These are phyloP conservation scores for Calosoma granatense DNA, from an alignment of 1,140 invertebrate genomes.

Conservation along the genomic window DNA sequence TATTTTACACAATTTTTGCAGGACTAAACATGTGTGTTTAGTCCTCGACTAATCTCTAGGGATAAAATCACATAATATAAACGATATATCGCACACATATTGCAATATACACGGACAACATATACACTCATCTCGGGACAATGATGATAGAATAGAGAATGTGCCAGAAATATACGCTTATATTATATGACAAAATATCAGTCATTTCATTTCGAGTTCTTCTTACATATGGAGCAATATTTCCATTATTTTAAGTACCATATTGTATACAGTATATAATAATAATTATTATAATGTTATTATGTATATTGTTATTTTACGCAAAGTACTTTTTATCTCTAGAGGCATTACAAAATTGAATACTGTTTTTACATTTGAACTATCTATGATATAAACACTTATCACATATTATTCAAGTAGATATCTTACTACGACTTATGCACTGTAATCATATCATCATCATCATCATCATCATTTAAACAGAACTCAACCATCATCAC, in stretches of 20 bases:
- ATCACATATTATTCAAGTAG: conserved; percentile 8
- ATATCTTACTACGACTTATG: conserved; percentile 6
- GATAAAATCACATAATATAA: conserved; percentile 3
- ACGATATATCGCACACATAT: not conserved
- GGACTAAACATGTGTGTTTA: not conserved
- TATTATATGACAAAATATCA: conserved; percentile 9
- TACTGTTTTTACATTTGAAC: conserved; percentile 9
- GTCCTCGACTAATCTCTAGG: not conserved
- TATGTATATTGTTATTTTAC: not conserved
- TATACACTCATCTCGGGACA: not conserved
- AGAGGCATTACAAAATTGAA: conserved; percentile 9
- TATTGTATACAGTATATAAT: conserved; percentile 3
- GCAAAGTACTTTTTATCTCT: conserved; percentile 7
- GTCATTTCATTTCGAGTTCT: not conserved
- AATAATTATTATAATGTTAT: too few species aligned
- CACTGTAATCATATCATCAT: not conserved
- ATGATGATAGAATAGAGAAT: not conserved
- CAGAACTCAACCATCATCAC: too few species aligned
- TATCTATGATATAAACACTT: conserved; percentile 9
- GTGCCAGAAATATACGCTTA: not conserved
- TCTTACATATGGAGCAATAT: not conserved
- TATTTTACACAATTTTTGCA: conserved; percentile 5
- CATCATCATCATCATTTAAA: too few species aligned
- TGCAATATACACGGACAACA: not conserved
- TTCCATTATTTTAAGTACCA: conserved; percentile 1